These are phyloP conservation scores for Pholis gunnellus DNA, from an alignment of 2,113 vertebrate species.

Conservation along the genomic window DNA sequence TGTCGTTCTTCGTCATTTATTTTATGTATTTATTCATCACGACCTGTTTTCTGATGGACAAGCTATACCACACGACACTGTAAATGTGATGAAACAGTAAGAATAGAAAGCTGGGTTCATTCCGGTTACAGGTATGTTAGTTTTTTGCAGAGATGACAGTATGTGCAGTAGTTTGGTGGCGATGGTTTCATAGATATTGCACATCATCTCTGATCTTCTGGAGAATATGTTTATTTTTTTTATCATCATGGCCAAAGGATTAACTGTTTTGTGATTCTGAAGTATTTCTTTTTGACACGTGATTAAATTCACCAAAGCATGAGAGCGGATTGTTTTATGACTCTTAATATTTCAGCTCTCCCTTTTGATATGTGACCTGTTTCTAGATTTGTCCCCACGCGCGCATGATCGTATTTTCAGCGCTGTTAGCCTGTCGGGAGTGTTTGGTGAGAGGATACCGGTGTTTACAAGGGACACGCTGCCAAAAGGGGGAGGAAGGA, in stretches of 20 bases:
- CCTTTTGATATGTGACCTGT: conserved; percentile 3
- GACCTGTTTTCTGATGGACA: neutral
- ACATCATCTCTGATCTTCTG: conserved; percentile 24
- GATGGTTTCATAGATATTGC: conserved; percentile 31
- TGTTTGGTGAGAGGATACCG: neutral
- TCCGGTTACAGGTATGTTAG: neutral
- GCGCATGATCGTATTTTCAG: conserved; percentile 23
- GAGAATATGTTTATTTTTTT: conserved; percentile 44
- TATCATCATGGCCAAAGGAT: conserved; percentile 28
- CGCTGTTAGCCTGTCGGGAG: neutral
- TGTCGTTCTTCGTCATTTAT: neutral
- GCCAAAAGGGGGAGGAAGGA: conserved; percentile 12
- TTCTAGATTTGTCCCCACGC: neutral
- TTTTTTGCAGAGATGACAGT: neutral
- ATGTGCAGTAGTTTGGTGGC: conserved; percentile 20
- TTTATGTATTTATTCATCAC: neutral
- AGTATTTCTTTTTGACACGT: conserved; percentile 9
- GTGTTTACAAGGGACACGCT: conserved; percentile 7
- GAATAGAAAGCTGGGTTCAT: conserved; percentile 1
- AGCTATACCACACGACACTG: neutral
- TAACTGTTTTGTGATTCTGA: conserved; percentile 10
- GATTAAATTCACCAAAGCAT: conserved; percentile 4
- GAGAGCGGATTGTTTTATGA: conserved; percentile 19
- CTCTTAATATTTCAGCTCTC: conserved; percentile 10
- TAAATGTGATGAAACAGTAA: neutral